phyloP scores from a whole-genome alignment of 2,797 vertebrate species.

The Hephaestus fuliginosus region DNA sequence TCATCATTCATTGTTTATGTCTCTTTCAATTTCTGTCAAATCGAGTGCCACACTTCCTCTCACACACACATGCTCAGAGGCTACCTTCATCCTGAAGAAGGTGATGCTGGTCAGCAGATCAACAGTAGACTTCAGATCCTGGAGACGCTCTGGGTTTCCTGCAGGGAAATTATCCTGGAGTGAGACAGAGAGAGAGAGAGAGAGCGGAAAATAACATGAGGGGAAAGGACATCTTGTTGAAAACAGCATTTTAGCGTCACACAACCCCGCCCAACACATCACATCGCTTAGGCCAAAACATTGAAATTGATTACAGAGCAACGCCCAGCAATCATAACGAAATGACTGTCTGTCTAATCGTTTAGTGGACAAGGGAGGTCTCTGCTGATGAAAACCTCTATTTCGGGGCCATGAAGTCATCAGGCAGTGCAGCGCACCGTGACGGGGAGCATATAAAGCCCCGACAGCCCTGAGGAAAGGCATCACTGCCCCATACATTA shows the following conservation, averaged over 20 bases:
- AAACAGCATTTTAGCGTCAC: constrained; percentile 32
- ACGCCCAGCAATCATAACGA: constrained; percentile 74
- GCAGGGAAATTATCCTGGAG: constrained; percentile 97
- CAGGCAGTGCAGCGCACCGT: constrained; percentile 76
- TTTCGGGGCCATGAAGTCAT: constrained; percentile 83
- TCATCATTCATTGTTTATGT: constrained; percentile 33
- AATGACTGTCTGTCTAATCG: constrained; percentile 78
- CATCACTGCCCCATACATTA: constrained; percentile 68
- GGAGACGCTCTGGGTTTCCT: constrained; percentile 93
- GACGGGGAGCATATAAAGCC: constrained; percentile 77
- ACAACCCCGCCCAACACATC: constrained; percentile 32
- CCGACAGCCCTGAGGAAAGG: constrained; percentile 70
- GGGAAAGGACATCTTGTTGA: constrained; percentile 18
- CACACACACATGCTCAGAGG: constrained; percentile 18
- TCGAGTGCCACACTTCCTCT: background rate
- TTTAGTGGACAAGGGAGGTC: constrained; percentile 79
- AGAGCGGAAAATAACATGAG: constrained; percentile 35
- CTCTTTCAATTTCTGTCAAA: constrained; percentile 25
- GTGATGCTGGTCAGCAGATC: constrained; percentile 98
- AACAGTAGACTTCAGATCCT: constrained; percentile 97
- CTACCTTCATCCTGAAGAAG: constrained; percentile 99
- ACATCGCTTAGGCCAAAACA: constrained; percentile 59
- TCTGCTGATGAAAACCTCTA: constrained; percentile 77
- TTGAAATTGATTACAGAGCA: constrained; percentile 73
- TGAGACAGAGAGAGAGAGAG: constrained; percentile 5